phyloP scores from a whole-genome alignment of 2,888 invertebrate species.

The Candidula unifasciata region DNA sequence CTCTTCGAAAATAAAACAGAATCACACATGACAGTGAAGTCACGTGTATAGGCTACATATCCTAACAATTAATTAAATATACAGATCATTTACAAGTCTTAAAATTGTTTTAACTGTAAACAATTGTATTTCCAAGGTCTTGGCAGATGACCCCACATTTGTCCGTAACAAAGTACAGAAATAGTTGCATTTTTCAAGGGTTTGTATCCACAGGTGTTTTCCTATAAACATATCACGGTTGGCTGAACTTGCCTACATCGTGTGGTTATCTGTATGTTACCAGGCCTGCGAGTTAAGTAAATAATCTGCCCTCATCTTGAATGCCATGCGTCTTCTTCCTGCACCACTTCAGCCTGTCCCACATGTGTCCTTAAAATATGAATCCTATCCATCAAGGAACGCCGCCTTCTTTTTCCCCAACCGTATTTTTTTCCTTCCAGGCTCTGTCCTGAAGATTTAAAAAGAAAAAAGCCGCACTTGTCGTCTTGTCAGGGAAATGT shows the following conservation, averaged over 20 bases:
- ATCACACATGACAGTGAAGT: too few species aligned
- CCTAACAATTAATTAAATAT: too few species aligned
- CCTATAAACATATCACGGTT: background rate
- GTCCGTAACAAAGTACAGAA: background rate
- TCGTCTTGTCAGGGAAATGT: background rate
- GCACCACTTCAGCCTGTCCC: too few species aligned
- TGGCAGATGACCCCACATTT: too few species aligned
- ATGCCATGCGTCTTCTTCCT: conserved; percentile 5
- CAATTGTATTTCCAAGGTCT: too few species aligned
- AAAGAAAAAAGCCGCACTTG: background rate
- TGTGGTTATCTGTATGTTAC: background rate
- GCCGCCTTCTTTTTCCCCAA: background rate
- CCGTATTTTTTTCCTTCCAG: background rate
- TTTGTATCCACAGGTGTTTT: conserved; percentile 15
- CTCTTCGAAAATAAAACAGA: too few species aligned
- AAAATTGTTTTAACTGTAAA: too few species aligned
- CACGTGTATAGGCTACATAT: too few species aligned
- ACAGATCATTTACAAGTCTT: too few species aligned
- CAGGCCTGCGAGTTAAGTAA: conserved; percentile 19
- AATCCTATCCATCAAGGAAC: too few species aligned
- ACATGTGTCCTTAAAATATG: too few species aligned
- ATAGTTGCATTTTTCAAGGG: background rate
- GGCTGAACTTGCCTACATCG: background rate
- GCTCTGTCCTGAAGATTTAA: background rate
- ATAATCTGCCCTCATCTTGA: conserved; percentile 25